Evolutionary conservation across 53 echinoderm and acorn worm species (phyloP), one percentile per base, ranked within the genome.

Genomic region (Paelopatides confundens): DNA sequence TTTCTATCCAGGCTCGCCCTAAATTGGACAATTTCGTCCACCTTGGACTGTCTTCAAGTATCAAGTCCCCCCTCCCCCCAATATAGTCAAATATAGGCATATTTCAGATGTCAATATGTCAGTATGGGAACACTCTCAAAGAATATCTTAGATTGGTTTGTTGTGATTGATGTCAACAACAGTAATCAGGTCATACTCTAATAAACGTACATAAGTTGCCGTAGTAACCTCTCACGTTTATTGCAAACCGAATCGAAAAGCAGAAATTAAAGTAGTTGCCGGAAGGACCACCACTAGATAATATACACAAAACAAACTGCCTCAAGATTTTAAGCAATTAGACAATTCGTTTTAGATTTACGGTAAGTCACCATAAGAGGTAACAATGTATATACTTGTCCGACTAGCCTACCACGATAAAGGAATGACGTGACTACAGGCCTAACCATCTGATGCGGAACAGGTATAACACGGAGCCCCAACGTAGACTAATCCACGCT

Each of bases 231-330:
- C 39, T 74, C 46, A 74, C 39, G 40, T 39, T 74, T 74, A 74
- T 74, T 74, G 23, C 74, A 39, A 74, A 71, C n/a, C 26, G 74
- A 39, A 74, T 74, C 74, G n/a, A 74, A 74, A 58, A 39, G 21
- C 24, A 39, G 40, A 40, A 74, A 39, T 74, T 74, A 74, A 74
- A 74, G 74, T 74, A 46, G 40, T 74, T 46, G 74, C 74, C 74
- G 39, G 40, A 14, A 74, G 74, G 74, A 21, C 40, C 18, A 74
- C 39, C 74, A 74, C 29, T 35, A 43, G 47, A 43, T 74, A n/a
- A 39, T 40, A 74, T 39, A 21, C 74, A 74, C 74, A 74, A 58
- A 74, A 74, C 74, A 74, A 74, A 74, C 27, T 74, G 74, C 74
- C 74, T 26, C 46, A 27, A 40, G 46, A n/a, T 40, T 37, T 23